Evolutionary conservation across 1,140 invertebrate species (phyloP), one percentile per base, ranked within the genome.

Genomic region (Lepeophtheirus salmonis): DNA sequence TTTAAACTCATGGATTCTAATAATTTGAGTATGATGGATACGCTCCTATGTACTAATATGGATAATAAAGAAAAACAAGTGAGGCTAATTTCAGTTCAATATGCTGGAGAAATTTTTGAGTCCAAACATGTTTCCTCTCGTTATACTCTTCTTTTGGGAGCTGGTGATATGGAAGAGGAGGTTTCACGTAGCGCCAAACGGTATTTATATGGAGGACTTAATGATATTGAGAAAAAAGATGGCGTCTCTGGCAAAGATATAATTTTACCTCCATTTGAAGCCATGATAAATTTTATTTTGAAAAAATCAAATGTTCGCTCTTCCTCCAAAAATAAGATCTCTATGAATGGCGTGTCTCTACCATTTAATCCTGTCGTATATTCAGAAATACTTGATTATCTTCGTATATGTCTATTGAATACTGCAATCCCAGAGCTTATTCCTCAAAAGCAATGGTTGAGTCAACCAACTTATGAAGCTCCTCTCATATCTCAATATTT

Each of bases 161-260:
- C 80, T 65, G 86, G 85, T 26, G 88, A 94, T 68, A 83, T 81
- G 22, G 84, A 86, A 71, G 82, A 83, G 61, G 84, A 87, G 67
- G 80, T 87, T 4, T 78, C 78, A 62, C 72, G 73, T 14, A 83
- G 86, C 72, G 83, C 84, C 14, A 69, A 77, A 48, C 81, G 82
- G 72, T 76, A 78, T 63, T 68, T 85, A 1, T 84, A 84, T 67
- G 78, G 78, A 0, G 72, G 72, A 54, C 68, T 71, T 18, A 63
- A 59, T 22, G 62, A 65, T 22, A 53, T 51, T 61, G 58, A 74
- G 70, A 72, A 79, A 62, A 71, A 72, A 65, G 75, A 68, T 56
- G 74, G 76, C 51, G 54, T 51, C 55, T 26, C 52, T 48, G 16
- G 50, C 60, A 20, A 62, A 64, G 14, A 17, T 14, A 25, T 24